Conservation (phyloP, 1,140 invertebrate genomes). For the Pteromalus puparum region DNA sequence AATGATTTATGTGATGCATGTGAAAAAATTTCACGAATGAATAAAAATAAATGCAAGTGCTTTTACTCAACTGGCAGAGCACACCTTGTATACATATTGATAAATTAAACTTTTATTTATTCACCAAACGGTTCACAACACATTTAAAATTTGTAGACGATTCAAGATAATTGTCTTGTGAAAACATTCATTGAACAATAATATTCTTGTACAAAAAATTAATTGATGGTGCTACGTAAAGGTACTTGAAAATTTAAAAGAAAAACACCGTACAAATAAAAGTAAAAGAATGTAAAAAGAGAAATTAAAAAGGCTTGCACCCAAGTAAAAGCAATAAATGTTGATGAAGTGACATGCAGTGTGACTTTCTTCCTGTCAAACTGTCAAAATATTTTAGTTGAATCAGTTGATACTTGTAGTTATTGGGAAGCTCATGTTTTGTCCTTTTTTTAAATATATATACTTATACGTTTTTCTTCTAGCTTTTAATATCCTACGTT, state of each 20-base stretch:
- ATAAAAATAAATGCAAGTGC: conserved; percentile 20
- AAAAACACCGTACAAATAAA: conserved; percentile 9
- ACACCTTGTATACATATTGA: conserved; percentile 38
- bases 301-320: conserved; percentile 30
- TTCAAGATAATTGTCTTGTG: conserved; percentile 6
- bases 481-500: neutral
- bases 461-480: neutral
- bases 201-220: neutral
- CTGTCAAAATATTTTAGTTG: neutral
- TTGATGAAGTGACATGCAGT: conserved; percentile 27
- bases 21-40: conserved; percentile 24
- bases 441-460: conserved; percentile 25
- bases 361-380: conserved; percentile 11
- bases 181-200: conserved; percentile 7
- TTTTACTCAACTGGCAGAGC: conserved; percentile 50
- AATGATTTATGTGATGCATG: neutral
- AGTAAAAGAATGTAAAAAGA: conserved; percentile 11
- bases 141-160: neutral
- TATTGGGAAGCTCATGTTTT: conserved; percentile 40
- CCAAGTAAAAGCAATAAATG: conserved; percentile 28
- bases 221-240: conserved; percentile 24
- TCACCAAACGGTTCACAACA: neutral
- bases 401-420: conserved; percentile 1
- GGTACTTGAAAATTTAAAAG: conserved; percentile 9
- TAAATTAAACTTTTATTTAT: neutral